Conservation (phyloP, 2,888 invertebrate species). For the Melieria crassipennis region DNA sequence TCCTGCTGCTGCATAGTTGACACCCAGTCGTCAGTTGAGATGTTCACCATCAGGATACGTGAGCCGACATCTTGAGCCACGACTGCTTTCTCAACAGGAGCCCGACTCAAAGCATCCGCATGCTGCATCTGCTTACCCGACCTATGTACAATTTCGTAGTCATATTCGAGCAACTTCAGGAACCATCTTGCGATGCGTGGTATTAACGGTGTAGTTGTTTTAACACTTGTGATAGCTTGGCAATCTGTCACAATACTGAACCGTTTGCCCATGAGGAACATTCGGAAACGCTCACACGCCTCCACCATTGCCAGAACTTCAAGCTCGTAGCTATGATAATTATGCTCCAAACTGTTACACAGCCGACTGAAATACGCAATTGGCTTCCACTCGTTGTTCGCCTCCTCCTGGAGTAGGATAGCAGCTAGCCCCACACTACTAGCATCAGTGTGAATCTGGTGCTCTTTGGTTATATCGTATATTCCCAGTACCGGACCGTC, state of each 20-base stretch:
- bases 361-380: slow-evolving; percentile 55
- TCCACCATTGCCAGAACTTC: slow-evolving; percentile 48
- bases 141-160: slow-evolving; percentile 18
- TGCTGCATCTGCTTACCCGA: slow-evolving; percentile 47
- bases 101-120: slow-evolving; percentile 53
- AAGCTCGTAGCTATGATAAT: slow-evolving; percentile 45
- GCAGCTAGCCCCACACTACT: slow-evolving; percentile 52
- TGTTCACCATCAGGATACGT: neutral
- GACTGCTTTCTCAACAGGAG: neutral
- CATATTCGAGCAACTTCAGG: slow-evolving; percentile 43
- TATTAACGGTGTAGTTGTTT: slow-evolving; percentile 47
- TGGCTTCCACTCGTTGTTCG: slow-evolving; percentile 38
- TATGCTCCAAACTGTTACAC: slow-evolving; percentile 50
- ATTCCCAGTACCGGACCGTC: no score
- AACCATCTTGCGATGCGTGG: slow-evolving; percentile 50
- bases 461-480: no score
- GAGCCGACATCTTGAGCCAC: neutral
- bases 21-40: slow-evolving; percentile 4
- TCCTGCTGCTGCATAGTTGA: neutral
- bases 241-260: slow-evolving; percentile 48
- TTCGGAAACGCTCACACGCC: slow-evolving; percentile 52
- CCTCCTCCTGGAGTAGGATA: slow-evolving; percentile 51
- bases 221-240: slow-evolving; percentile 50
- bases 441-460: no score
- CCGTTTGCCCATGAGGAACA: slow-evolving; percentile 30